These are phyloP conservation scores for Phalacrocorax pelagicus DNA, from an alignment of 2,113 vertebrate genomes.

Conservation along the genomic window DNA sequence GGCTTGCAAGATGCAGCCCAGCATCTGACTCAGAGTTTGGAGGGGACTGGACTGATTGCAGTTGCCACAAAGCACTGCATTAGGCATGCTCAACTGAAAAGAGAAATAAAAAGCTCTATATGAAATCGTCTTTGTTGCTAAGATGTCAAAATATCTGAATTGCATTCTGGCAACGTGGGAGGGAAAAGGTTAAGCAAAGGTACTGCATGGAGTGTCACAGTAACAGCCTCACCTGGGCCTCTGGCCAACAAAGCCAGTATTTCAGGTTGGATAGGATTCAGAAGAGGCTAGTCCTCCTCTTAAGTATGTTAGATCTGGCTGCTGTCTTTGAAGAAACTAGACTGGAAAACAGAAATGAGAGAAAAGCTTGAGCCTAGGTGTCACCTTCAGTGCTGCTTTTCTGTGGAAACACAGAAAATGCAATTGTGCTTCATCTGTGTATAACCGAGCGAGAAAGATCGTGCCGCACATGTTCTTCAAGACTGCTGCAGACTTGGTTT, in stretches of 20 bases:
- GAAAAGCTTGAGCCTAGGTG: background rate
- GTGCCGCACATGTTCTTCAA: accelerated
- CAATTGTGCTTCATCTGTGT: background rate
- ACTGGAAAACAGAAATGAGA: constrained; percentile 18
- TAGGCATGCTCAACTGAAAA: background rate
- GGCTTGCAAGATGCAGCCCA: background rate
- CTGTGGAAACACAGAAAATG: background rate
- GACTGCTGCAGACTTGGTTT: background rate
- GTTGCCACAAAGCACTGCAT: background rate
- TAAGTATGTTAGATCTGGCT: constrained; percentile 43
- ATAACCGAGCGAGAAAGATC: accelerated
- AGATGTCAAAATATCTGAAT: background rate
- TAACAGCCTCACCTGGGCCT: constrained; percentile 52
- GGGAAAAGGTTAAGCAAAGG: constrained; percentile 72
- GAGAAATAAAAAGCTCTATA: background rate
- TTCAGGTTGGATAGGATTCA: constrained; percentile 75
- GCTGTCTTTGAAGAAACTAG: background rate
- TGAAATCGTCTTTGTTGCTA: background rate
- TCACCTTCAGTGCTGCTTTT: background rate
- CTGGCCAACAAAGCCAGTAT: constrained; percentile 74
- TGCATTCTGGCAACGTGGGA: background rate
- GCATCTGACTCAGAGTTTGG: background rate
- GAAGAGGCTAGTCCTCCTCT: constrained; percentile 63
- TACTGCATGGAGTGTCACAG: constrained; percentile 15
- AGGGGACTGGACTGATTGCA: background rate